Evolutionary conservation across 53 echinoderm and acorn worm genomes (phyloP).

Genomic region (Holothuria leucospilota): DNA sequence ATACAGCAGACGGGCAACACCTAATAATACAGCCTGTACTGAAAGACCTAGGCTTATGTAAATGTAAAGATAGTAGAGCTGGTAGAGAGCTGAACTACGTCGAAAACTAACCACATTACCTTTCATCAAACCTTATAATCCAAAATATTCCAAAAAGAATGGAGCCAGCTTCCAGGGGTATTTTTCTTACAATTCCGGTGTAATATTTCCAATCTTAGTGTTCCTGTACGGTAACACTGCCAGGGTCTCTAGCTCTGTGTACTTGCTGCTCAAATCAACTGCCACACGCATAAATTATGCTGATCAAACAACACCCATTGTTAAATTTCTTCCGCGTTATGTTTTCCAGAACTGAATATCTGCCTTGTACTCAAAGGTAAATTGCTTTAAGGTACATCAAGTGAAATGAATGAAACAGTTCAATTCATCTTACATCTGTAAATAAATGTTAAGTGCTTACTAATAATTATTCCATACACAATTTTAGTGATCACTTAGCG

Average conservation of each 20-base stretch:
- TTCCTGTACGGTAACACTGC: slow-evolving; percentile 1
- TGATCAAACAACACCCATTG: slow-evolving; percentile 43
- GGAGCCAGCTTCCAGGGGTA: slow-evolving; percentile 26
- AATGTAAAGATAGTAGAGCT: neutral
- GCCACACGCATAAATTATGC: slow-evolving; percentile 39
- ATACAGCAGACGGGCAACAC: neutral
- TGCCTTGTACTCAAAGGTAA: too few species aligned
- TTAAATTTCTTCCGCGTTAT: slow-evolving; percentile 36
- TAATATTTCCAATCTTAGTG: slow-evolving; percentile 22
- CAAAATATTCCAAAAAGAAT: slow-evolving; percentile 11
- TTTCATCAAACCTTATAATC: slow-evolving; percentile 26
- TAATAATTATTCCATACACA: too few species aligned
- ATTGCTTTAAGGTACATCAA: too few species aligned
- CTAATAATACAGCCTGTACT: neutral
- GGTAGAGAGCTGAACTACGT: too few species aligned
- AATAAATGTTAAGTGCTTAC: too few species aligned
- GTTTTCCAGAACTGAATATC: too few species aligned
- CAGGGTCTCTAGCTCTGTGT: neutral
- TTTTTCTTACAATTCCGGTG: slow-evolving; percentile 34
- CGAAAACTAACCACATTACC: neutral
- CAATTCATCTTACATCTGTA: too few species aligned
- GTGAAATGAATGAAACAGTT: too few species aligned
- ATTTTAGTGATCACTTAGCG: too few species aligned
- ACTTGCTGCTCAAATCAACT: neutral
- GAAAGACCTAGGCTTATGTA: neutral